Conservation (phyloP, 2,797 vertebrate genomes). For the Rhynchotus rufescens region DNA sequence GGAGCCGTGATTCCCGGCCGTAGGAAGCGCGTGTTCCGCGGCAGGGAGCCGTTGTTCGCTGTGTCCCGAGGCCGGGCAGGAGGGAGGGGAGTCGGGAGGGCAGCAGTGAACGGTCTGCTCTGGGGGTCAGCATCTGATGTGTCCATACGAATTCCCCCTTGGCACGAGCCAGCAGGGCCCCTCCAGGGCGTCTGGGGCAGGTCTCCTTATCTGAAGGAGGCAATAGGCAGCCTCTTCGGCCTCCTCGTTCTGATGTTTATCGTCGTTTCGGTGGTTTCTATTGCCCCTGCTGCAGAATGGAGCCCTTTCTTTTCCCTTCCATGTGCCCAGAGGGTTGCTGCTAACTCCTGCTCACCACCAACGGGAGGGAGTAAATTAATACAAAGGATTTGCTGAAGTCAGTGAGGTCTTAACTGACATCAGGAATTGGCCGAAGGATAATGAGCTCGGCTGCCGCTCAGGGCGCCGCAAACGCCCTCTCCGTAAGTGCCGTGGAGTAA, state of each 20-base stretch:
- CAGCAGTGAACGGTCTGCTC: background rate
- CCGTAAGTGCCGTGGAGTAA: background rate
- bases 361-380: background rate
- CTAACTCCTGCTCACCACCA: background rate
- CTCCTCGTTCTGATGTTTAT: fast-evolving
- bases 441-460: background rate
- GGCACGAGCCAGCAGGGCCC: background rate
- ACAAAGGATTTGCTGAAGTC: background rate
- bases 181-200: background rate
- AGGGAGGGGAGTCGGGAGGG: background rate
- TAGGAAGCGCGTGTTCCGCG: background rate
- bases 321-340: background rate
- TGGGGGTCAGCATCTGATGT: background rate
- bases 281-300: background rate
- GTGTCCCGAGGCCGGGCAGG: background rate
- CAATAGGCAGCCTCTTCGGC: background rate
- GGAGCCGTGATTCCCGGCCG: background rate
- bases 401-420: background rate
- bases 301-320: background rate
- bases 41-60: background rate
- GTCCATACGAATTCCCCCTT: background rate
- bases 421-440: background rate
- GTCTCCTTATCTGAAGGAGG: background rate
- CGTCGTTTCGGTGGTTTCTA: background rate
- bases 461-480: background rate